Evolutionary conservation across 2,113 vertebrate species (phyloP).

Genomic region (Chionodraco myersi): DNA sequence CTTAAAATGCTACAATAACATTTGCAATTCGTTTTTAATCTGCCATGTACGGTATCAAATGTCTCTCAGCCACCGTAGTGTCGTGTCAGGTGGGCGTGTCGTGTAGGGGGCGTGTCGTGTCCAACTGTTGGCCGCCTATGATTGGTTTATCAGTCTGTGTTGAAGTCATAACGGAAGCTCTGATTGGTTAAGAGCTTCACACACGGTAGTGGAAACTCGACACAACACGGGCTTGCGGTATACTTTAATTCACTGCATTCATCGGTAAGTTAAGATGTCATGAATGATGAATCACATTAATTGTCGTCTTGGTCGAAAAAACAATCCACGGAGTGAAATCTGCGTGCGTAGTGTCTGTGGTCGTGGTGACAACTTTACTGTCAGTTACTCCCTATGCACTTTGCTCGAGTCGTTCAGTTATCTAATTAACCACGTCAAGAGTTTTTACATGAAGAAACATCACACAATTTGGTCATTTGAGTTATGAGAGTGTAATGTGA

Average conservation of each 20-base stretch:
- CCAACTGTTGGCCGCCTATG: neutral
- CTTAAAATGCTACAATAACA: too few species aligned
- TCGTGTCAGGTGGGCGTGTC: too few species aligned
- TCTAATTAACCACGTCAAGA: neutral
- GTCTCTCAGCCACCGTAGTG: too few species aligned
- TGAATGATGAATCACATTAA: neutral
- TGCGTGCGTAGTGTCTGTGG: neutral
- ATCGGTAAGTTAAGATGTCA: conserved; percentile 21
- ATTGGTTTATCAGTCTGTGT: conserved; percentile 48
- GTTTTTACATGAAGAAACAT: neutral
- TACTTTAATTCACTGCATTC: neutral
- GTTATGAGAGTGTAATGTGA: neutral
- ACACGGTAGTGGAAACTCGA: conserved; percentile 39
- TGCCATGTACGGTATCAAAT: too few species aligned
- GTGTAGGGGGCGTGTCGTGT: too few species aligned
- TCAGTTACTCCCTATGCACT: neutral
- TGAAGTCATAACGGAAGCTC: neutral
- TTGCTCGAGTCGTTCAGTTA: conserved; percentile 7
- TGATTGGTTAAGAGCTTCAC: conserved; percentile 60
- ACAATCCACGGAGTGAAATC: neutral
- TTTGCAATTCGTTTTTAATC: too few species aligned
- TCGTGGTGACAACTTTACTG: neutral
- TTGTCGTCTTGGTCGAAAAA: neutral
- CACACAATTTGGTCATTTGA: neutral
- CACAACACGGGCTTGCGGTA: rapidly evolving